phyloP scores from a whole-genome alignment of 2,888 invertebrate species.

The Nasonovia ribisnigri region DNA sequence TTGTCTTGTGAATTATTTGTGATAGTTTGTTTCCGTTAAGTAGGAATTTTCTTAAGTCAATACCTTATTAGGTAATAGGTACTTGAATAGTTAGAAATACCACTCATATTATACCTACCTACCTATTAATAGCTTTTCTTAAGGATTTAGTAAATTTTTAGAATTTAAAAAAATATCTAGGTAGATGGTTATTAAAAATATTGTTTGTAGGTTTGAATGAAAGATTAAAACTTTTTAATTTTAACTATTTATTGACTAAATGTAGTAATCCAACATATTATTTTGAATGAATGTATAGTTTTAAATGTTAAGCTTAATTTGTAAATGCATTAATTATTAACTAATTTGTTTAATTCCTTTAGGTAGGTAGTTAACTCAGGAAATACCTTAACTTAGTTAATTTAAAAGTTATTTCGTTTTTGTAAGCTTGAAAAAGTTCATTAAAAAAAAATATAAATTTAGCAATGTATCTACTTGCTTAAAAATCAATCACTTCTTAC shows the following conservation, averaged over 20 bases:
- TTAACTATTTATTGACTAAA: background rate
- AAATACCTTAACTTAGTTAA: too few species aligned
- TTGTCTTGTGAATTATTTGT: background rate
- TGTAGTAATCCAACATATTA: background rate
- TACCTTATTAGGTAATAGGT: background rate
- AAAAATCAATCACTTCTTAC: background rate
- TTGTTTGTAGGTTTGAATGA: background rate
- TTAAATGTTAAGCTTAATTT: background rate
- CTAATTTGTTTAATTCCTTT: background rate
- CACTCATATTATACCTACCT: background rate
- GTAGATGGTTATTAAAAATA: background rate
- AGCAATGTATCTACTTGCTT: background rate
- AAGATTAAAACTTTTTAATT: background rate
- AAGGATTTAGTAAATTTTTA: background rate
- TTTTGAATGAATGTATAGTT: background rate
- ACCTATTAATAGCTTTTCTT: background rate
- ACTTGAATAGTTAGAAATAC: background rate
- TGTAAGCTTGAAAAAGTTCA: background rate
- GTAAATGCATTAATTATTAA: background rate
- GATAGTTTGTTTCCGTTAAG: background rate
- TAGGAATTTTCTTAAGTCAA: background rate
- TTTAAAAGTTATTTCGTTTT: background rate
- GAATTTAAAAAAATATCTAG: background rate
- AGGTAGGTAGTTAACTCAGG: too few species aligned
- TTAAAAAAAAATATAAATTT: background rate